These are phyloP conservation scores for Perithous albicinctus DNA, from an alignment of 2,888 invertebrate genomes.

Conservation along the genomic window DNA sequence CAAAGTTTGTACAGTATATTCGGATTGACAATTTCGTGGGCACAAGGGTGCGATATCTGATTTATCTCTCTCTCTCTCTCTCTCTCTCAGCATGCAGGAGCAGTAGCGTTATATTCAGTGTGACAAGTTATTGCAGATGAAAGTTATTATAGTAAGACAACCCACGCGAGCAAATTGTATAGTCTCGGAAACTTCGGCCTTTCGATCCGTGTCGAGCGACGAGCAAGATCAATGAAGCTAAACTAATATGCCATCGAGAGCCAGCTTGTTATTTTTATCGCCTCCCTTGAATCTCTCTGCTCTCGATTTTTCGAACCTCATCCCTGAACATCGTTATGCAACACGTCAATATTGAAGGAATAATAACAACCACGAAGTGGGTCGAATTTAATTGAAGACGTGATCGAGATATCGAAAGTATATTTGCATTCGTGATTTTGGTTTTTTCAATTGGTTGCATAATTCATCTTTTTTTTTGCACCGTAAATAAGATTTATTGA, in stretches of 20 bases:
- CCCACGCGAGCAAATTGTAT: slow-evolving; percentile 40
- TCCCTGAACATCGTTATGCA: slow-evolving; percentile 25
- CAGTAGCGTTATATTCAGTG: background rate
- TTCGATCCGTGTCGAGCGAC: background rate
- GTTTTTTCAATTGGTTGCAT: background rate
- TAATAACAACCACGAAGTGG: slow-evolving; percentile 49
- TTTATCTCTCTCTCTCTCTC: background rate
- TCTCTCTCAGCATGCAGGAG: background rate
- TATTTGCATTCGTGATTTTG: slow-evolving; percentile 18
- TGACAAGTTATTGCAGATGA: background rate
- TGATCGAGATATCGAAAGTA: slow-evolving; percentile 49
- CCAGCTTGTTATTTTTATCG: slow-evolving; percentile 44
- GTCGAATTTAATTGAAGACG: slow-evolving; percentile 44
- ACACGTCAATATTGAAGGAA: slow-evolving; percentile 12
- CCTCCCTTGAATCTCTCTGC: slow-evolving; percentile 52
- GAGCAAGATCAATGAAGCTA: slow-evolving; percentile 35
- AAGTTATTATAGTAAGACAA: background rate
- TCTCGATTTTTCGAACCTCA: slow-evolving; percentile 54
- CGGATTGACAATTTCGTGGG: background rate
- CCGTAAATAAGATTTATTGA: background rate
- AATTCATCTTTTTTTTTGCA: background rate
- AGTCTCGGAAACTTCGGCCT: slow-evolving; percentile 9
- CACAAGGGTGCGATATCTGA: background rate
- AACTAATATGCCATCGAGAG: slow-evolving; percentile 44
- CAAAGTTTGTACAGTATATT: slow-evolving; percentile 8